Base-by-base conservation (phyloP, 2,113 vertebrate genomes). In the Neodon shergylaensis region DNA sequence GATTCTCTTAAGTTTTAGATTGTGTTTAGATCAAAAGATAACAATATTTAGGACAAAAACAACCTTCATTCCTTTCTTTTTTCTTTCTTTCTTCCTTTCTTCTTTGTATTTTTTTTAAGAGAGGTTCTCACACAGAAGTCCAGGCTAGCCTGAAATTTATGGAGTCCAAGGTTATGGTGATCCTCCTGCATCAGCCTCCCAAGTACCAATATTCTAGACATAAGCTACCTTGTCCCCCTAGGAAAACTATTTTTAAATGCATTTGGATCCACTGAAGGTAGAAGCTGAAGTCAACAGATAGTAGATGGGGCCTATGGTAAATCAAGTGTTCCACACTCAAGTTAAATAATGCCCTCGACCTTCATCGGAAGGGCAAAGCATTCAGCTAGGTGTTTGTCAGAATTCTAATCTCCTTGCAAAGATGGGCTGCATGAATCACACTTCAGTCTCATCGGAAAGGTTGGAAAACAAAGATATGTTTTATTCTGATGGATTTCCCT, bases 401-500 rank as follows among this genome's bases (percentile, higher is more conserved):
- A 89, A 61, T 94, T 90, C n/a, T 90, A 97, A 96, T 96, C 93
- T 85, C 44, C 19, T n/a, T 85, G 19, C 16, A 93, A 91, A 95
- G 36, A 63, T 85, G 82, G 96, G 33, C 91, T n/a, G 22, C 33
- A 88, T 91, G 76, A 89, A 87, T 95, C 93, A 95, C 58, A 36
- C 21, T 77, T 44, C 11, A 94, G 54, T 94, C 42, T 92, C 77
- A 96, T 96, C 36, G 83, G 61, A 96, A 94, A 93, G 21, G 13
- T 79, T 84, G 74, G 65, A 68, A 88, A 97, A 95, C 58, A 91
- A 88, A 36, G 5, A 1, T 36, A 65, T 89, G 58, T 90, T 93
- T 97, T 70, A 94, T 92, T 47, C 58, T 97, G 79, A 93, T 93
- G 36, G 10, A 77, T 96, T 97, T 94, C 86, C 39, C 68, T 88